Conservation (phyloP, 2,797 vertebrate genomes). For the Crypturellus tataupa region DNA sequence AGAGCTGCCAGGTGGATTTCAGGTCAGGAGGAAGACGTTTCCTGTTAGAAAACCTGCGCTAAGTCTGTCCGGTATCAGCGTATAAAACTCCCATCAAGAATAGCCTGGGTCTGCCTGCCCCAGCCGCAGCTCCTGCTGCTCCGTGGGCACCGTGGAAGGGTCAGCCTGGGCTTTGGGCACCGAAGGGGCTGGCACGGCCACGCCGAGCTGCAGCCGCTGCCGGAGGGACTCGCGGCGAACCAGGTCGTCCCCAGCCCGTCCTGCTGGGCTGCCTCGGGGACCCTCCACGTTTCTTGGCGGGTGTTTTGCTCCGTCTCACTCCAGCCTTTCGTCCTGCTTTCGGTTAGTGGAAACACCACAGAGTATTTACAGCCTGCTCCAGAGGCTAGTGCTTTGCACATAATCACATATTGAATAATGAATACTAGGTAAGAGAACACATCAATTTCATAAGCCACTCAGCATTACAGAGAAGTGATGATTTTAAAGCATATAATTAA, state of each 20-base stretch:
- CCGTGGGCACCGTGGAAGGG: too few species aligned
- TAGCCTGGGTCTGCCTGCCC: too few species aligned
- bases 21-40: neutral
- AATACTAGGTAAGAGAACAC: neutral
- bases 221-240: too few species aligned
- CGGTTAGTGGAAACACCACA: neutral
- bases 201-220: too few species aligned
- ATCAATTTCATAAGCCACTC: neutral
- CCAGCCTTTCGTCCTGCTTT: neutral
- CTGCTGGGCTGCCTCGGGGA: neutral
- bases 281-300: neutral
- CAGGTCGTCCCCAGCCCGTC: too few species aligned
- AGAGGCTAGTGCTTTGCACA: neutral
- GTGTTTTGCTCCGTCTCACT: neutral
- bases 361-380: neutral
- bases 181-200: too few species aligned
- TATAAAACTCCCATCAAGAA: too few species aligned
- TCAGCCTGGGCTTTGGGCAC: too few species aligned
- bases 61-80: neutral
- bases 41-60: too few species aligned
- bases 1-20: neutral
- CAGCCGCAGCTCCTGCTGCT: too few species aligned
- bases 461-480: neutral
- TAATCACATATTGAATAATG: neutral
- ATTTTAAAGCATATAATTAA: neutral